A percentile compares a stretch with the other conserved stretches of the same genome.
Evolutionary conservation across 2,113 vertebrate species (phyloP).

Genomic region (Tragelaphus strepsiceros): DNA sequence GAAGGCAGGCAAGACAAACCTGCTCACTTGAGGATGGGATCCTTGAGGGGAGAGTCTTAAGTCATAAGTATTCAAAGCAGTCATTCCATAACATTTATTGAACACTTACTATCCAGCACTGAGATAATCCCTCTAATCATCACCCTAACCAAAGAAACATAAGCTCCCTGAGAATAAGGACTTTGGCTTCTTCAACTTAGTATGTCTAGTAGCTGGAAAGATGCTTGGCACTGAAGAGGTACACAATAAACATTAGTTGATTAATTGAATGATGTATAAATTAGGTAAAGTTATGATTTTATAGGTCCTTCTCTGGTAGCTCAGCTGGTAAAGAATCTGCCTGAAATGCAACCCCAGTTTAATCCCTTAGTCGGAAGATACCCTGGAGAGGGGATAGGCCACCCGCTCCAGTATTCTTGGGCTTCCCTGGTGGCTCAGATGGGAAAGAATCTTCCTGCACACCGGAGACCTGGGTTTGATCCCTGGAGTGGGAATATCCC

Average conservation of each 20-base stretch:
- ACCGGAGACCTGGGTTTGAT: neutral
- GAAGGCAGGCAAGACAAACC: neutral
- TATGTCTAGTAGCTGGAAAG: neutral
- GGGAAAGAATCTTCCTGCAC: neutral
- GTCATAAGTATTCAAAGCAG: neutral
- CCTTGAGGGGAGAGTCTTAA: neutral
- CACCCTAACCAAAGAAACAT: neutral
- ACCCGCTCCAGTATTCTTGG: neutral
- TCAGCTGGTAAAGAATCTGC: neutral
- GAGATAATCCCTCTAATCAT: neutral
- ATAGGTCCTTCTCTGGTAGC: neutral
- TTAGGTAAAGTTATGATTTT: neutral
- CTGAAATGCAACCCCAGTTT: neutral
- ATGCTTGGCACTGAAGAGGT: neutral
- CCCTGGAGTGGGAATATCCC: rapidly evolving
- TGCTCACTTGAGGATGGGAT: neutral
- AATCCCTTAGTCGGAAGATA: neutral
- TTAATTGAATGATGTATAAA: neutral
- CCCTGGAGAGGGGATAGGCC: neutral
- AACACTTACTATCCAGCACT: neutral
- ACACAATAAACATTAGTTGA: neutral
- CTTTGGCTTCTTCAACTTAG: neutral
- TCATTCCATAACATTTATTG: neutral
- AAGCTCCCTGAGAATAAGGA: neutral
- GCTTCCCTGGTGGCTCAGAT: neutral